Percentiles rank a stretch among this genome's conserved stretches.
Evolutionary conservation across 2,797 vertebrate species (phyloP).

Genomic region (Pseudotriccus pelzelni): DNA sequence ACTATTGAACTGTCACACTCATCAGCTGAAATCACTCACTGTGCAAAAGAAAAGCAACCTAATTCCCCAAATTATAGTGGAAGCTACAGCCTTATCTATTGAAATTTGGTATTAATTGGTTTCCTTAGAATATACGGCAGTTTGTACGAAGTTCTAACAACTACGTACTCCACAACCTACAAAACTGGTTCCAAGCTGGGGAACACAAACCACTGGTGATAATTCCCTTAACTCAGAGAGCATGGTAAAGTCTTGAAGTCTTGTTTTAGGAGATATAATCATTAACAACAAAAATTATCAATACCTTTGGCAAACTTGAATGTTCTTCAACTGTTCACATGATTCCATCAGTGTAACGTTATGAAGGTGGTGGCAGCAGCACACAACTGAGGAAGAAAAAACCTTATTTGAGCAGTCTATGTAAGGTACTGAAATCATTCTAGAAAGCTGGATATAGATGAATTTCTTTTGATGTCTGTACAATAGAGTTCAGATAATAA

Average conservation of each 20-base stretch:
- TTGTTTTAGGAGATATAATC: not conserved
- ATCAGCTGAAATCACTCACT: not conserved
- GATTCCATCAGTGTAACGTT: not conserved
- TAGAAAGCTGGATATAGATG: not conserved
- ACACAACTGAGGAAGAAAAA: not conserved
- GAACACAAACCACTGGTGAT: not conserved
- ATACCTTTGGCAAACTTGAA: not conserved
- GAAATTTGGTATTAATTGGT: not conserved
- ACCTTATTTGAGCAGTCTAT: not conserved
- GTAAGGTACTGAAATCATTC: not conserved
- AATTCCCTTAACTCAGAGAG: not conserved
- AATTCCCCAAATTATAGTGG: not conserved
- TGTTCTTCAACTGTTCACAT: not conserved
- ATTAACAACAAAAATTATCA: not conserved
- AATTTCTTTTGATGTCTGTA: not conserved
- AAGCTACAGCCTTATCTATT: not conserved
- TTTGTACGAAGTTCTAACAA: not conserved
- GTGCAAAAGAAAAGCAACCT: not conserved
- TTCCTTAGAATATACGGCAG: not conserved
- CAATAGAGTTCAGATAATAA: not conserved
- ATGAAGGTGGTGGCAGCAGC: not conserved
- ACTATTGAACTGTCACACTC: not conserved
- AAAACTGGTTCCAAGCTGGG: not conserved
- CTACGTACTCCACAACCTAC: not conserved
- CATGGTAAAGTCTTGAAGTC: not conserved